phyloP scores from a whole-genome alignment of 2,888 invertebrate species.

The Pyrrhosoma nymphula region DNA sequence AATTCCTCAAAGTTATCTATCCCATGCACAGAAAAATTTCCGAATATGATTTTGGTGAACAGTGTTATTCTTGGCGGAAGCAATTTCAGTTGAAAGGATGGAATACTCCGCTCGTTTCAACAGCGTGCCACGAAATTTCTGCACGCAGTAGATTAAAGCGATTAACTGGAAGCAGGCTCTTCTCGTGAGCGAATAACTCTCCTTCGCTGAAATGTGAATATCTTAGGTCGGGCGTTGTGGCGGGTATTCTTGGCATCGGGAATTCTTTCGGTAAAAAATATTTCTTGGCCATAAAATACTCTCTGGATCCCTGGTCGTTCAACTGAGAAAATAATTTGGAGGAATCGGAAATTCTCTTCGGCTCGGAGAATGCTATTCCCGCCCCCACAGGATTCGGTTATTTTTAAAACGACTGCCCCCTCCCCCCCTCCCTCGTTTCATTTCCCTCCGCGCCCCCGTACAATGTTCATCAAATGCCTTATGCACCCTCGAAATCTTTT shows the following conservation, averaged over 20 bases:
- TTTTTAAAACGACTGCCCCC: not conserved
- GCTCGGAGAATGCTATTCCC: not conserved
- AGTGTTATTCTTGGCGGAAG: not conserved
- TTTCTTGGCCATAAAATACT: not conserved
- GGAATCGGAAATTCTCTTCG: not conserved
- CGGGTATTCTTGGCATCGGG: not conserved
- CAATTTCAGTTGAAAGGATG: not conserved
- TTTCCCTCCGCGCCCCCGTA: not conserved
- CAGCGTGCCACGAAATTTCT: not conserved
- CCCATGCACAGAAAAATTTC: too few species aligned
- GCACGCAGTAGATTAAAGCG: not conserved
- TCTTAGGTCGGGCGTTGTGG: not conserved
- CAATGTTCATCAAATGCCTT: not conserved
- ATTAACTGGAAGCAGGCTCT: not conserved
- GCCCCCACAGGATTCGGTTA: not conserved
- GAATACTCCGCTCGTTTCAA: not conserved
- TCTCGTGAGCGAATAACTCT: not conserved
- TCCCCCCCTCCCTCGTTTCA: not conserved
- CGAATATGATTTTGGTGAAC: not conserved
- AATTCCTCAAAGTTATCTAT: not conserved
- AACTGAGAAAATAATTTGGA: not conserved
- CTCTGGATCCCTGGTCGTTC: not conserved
- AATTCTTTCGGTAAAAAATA: not conserved
- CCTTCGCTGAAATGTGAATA: not conserved
- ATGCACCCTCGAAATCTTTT: not conserved